A percentile compares a stretch with the other conserved stretches of the same genome.
phyloP scores from a whole-genome alignment of 2,797 vertebrate genomes.

The Lophura swinhoii region DNA sequence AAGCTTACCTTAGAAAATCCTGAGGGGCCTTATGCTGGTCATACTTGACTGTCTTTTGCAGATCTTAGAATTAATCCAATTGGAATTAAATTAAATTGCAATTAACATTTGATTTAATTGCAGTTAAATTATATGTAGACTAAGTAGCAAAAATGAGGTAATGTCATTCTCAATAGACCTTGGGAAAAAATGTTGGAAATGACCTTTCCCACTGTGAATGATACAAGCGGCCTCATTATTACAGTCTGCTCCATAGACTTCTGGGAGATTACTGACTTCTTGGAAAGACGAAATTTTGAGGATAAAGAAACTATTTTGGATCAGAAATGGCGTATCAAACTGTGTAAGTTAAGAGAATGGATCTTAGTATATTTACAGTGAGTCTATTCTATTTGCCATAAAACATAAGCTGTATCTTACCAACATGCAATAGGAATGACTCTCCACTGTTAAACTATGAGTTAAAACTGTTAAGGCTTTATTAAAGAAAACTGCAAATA shows the following conservation, averaged over 20 bases:
- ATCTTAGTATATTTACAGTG: not conserved
- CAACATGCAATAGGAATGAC: not conserved
- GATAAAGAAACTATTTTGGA: not conserved
- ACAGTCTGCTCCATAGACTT: not conserved
- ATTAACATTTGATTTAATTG: slow-evolving; percentile 19
- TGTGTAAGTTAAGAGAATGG: not conserved
- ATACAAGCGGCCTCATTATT: not conserved
- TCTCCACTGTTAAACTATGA: not conserved
- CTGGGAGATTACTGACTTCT: not conserved
- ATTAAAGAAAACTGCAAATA: not conserved
- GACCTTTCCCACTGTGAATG: not conserved
- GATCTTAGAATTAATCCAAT: not conserved
- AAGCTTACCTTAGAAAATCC: not conserved
- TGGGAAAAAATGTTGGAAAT: not conserved
- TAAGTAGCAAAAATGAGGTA: not conserved
- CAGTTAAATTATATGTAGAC: not conserved
- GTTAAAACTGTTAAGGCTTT: not conserved
- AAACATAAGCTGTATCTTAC: not conserved
- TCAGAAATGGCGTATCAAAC: not conserved
- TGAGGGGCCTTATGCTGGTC: not conserved
- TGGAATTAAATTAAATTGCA: slow-evolving; percentile 30
- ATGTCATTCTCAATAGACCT: not conserved
- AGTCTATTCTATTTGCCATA: not conserved
- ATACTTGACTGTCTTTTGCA: slow-evolving; percentile 1
- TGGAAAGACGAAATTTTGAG: not conserved